Conservation (phyloP, 92 coral and sea anemone species). For the Siderastrea siderea region DNA sequence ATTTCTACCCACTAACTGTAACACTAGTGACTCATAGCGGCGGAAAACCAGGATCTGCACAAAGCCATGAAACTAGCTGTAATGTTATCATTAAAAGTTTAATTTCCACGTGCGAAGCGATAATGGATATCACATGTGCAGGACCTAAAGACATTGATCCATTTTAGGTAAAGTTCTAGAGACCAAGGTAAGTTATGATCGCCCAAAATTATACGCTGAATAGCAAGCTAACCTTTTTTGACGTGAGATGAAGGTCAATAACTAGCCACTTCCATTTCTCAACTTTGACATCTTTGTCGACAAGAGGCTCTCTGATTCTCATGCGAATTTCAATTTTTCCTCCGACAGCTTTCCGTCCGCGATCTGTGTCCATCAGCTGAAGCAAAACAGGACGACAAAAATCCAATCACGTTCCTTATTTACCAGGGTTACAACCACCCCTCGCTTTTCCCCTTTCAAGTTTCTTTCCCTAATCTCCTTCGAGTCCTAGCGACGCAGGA, state of each 20-base stretch:
- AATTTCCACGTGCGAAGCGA: too few relatives aligned
- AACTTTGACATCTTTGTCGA: slow-evolving; percentile 94
- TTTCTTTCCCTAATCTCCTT: too few relatives aligned
- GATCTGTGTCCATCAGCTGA: slow-evolving; percentile 94
- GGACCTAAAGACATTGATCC: too few relatives aligned
- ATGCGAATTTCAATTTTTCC: slow-evolving; percentile 90
- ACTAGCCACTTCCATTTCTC: slow-evolving; percentile 99
- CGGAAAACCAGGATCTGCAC: too few relatives aligned
- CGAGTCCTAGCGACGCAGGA: too few relatives aligned
- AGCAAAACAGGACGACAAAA: background rate
- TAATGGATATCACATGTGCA: too few relatives aligned
- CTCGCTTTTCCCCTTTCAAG: background rate
- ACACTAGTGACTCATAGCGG: too few relatives aligned
- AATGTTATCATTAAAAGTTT: too few relatives aligned
- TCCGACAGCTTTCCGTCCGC: slow-evolving; percentile 95
- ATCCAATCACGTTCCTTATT: background rate
- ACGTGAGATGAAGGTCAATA: slow-evolving; percentile 89
- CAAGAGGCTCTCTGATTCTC: slow-evolving; percentile 89
- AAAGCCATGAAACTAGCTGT: too few relatives aligned
- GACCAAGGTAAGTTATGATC: background rate
- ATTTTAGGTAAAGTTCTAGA: too few relatives aligned
- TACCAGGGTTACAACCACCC: background rate
- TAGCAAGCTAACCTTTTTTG: slow-evolving; percentile 54
- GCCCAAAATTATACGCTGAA: background rate
- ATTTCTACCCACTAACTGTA: too few relatives aligned